These are phyloP conservation scores for Pachycephus smyrnensis DNA, from an alignment of 2,888 invertebrate genomes.

Conservation along the genomic window DNA sequence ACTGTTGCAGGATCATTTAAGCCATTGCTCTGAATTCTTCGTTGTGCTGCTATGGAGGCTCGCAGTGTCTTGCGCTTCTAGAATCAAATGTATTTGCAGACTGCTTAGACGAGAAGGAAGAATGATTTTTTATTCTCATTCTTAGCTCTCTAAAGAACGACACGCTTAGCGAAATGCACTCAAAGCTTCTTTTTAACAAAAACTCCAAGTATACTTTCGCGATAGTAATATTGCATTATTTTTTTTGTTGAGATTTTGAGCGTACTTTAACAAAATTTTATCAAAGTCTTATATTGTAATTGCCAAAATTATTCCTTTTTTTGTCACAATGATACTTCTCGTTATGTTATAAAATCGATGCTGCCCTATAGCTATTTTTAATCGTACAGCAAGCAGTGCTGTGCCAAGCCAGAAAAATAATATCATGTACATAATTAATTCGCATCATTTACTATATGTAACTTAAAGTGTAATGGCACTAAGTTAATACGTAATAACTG, in stretches of 20 bases:
- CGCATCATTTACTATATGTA: neutral
- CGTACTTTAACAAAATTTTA: too few relatives aligned
- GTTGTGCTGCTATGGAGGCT: constrained; percentile 82
- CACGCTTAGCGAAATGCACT: neutral
- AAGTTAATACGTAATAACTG: neutral
- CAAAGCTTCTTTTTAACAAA: neutral
- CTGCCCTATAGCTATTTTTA: neutral
- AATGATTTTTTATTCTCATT: neutral
- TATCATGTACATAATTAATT: neutral
- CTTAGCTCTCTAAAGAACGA: neutral
- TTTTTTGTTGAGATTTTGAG: neutral
- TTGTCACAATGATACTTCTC: neutral
- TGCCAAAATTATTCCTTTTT: neutral
- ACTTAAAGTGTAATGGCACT: neutral
- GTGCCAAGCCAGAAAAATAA: neutral
- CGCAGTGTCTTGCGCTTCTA: constrained; percentile 91
- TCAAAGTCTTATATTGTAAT: neutral
- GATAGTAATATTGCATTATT: neutral
- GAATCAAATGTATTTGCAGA: constrained; percentile 52
- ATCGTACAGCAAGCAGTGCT: neutral
- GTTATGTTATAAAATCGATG: neutral
- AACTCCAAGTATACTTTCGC: neutral
- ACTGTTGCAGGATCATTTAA: constrained; percentile 84
- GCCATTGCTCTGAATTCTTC: constrained; percentile 83
- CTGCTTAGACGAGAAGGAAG: neutral